These are phyloP conservation scores for Calcarius ornatus DNA, from an alignment of 2,113 vertebrate species.

Conservation along the genomic window DNA sequence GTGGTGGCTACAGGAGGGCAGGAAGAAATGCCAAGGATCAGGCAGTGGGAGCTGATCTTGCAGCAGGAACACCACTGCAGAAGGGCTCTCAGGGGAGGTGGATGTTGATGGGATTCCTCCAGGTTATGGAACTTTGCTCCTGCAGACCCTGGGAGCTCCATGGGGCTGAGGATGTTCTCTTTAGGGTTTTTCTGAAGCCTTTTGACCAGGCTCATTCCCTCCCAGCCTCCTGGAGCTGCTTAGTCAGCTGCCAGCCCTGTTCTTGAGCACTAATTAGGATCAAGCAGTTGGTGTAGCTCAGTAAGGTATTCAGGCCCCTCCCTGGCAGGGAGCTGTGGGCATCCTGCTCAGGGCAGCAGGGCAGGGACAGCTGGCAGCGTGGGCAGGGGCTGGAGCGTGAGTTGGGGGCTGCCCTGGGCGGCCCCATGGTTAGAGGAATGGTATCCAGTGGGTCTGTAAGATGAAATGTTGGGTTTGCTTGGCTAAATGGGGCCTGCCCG, in stretches of 20 bases:
- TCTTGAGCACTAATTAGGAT: not conserved
- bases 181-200: not conserved
- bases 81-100: not conserved
- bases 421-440: not conserved
- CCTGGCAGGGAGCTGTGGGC: not conserved
- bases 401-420: not conserved
- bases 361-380: not conserved
- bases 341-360: rapidly evolving
- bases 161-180: not conserved
- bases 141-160: not conserved
- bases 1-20: not conserved
- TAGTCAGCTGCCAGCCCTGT: not conserved
- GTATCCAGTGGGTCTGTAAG: not conserved
- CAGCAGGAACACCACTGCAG: not conserved
- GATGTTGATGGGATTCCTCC: not conserved
- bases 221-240: not conserved
- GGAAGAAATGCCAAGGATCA: not conserved
- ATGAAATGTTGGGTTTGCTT: not conserved
- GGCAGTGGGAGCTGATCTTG: not conserved
- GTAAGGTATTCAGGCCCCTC: not conserved
- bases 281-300: not conserved
- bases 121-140: not conserved
- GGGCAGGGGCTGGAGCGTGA: not conserved
- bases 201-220: not conserved
- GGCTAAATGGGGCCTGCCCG: not conserved